These are phyloP conservation scores for Enteromius treurensis DNA, from an alignment of 2,797 vertebrate genomes.

Conservation along the genomic window DNA sequence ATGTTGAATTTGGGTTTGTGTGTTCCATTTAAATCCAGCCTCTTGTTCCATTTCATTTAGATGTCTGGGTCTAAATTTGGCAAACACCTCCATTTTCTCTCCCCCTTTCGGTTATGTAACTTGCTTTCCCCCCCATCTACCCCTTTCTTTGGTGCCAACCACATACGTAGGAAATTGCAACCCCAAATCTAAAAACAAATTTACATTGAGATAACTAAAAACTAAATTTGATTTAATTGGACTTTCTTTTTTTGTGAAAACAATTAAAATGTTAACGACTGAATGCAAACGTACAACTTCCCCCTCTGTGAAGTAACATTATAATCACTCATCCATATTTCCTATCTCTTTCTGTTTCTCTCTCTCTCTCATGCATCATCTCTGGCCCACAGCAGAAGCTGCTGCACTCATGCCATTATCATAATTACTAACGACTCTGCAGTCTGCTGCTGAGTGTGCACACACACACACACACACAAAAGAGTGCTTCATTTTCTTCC, in stretches of 20 bases:
- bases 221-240: conserved; percentile 16
- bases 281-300: conserved; percentile 7
- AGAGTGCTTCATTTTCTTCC: conserved; percentile 6
- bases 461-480: conserved; percentile 14
- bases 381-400: conserved; percentile 50
- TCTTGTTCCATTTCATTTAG: conserved; percentile 40
- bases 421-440: conserved; percentile 57
- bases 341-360: not conserved
- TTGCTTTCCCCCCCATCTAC: conserved; percentile 23
- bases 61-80: conserved; percentile 57
- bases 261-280: conserved; percentile 21
- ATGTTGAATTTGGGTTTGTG: conserved; percentile 25
- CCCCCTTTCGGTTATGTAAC: conserved; percentile 64
- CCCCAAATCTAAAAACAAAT: conserved; percentile 18
- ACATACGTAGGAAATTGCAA: conserved; percentile 29
- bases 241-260: conserved; percentile 25
- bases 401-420: conserved; percentile 56
- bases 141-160: not conserved
- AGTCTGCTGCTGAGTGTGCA: conserved; percentile 55
- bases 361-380: conserved; percentile 43
- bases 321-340: conserved; percentile 34
- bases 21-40: conserved; percentile 33
- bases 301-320: conserved; percentile 17
- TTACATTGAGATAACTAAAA: conserved; percentile 11
- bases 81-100: conserved; percentile 65